Base-by-base conservation (phyloP, 2,888 invertebrate species). In the Erebia palarica region DNA sequence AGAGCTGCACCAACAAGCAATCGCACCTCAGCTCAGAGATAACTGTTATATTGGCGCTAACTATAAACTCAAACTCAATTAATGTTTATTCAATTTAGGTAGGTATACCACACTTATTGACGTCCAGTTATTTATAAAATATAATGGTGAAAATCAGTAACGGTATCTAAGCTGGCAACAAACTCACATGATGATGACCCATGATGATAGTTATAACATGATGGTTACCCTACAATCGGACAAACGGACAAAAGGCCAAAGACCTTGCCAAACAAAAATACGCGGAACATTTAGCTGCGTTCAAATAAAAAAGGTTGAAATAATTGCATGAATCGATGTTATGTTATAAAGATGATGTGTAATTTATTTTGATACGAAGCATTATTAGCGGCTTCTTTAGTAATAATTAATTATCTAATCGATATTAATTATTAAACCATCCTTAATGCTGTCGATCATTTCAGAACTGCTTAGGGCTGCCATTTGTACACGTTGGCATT, bases 221-320 rank as follows among this genome's bases (percentile, higher is more conserved):
- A 27, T 68, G 64, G 13, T 14, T 18, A 60, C 57, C 21, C 49
- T 53, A 65, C 36, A 11, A 51, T 27, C 69, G 73, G 67, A 53
- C 70, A 59, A 65, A 59, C 57, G 72, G 74, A 14, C 68, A 68
- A 68, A 51, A 61, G 70, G 68, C 59, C 74, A 68, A 74, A 68
- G 74, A 74, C 74, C 72, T 68, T 58, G 57, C 44, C 65, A 49
- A 58, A 65, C 36, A 11, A 53, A 53, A 59, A 60, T 27, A 36
- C 47, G 27, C 47, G 65, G 42, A 72, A 67, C 63, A 63, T 57
- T 66, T 57, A 55, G 57, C 49, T 14, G 27, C 53, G 44, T 44
- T 10, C 42, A 64, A 53, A 21, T 3, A 27, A 65, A 55, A 65
- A 55, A 65, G 16, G 53, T 1, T 14, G 11, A 36, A 27, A 36